Evolutionary conservation across 2,113 vertebrate species (phyloP), one percentile per base, ranked within the genome.

Genomic region (Atrichornis clamosus): DNA sequence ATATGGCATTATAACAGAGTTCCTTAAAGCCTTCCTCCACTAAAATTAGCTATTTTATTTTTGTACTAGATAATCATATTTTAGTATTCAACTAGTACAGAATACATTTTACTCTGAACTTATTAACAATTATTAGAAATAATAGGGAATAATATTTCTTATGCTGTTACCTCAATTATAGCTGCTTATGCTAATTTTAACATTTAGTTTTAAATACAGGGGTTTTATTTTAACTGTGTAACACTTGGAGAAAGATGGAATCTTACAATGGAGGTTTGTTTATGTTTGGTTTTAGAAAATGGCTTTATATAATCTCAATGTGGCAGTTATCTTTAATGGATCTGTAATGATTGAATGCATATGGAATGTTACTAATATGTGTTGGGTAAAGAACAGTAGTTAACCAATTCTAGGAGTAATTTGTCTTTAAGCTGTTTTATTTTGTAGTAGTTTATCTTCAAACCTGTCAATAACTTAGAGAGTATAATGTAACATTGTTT

Each of bases 151-250:
- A 70, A 55, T 73, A 53, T 77, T 74, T 91, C 55, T 93, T 79
- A 44, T 37, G 30, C 41, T 89, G 15, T 87, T 84, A 52, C 41
- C 30, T 82, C 79, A 69, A 56, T 85, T 86, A 62, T 41, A 64
- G 68, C 53, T 74, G 72, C 37, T 93, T 84, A 58, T 65, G 52
- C 27, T 82, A 85, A 86, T 90, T 91, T 49, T 90, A 96, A 78
- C 35, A 21, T 83, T 95, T 76, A 78, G 28, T 96, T 95, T 96
- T 97, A 97, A 97, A 96, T 94, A 87, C 79, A 76, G 41, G 91
- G 16, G 24, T 75, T 84, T 95, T 95, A 85, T 96, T 95, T 93
- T 53, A 94, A 74, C 81, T 83, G 53, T 91, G 56, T 94, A 85
- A 75, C n/a, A 89, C 28, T 67, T 96, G 59, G 53, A 92, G 33